phyloP scores from a whole-genome alignment of 2,113 vertebrate species.

The Cyprinodon variegatus region DNA sequence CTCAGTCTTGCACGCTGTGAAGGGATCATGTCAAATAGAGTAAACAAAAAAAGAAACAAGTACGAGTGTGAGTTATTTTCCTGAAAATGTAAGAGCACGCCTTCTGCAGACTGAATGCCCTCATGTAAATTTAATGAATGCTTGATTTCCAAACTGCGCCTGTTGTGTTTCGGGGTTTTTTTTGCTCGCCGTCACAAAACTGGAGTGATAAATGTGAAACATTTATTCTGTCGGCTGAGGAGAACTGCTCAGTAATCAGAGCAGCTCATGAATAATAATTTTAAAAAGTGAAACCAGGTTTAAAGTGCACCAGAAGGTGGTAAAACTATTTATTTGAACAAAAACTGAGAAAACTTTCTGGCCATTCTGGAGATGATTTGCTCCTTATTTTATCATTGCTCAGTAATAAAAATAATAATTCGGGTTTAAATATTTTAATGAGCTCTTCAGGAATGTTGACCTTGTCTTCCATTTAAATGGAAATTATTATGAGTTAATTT shows the following conservation, averaged over 20 bases:
- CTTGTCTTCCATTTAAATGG: no score
- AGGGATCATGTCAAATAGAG: background rate
- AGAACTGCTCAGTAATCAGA: background rate
- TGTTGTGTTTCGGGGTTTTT: background rate
- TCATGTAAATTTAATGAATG: slow-evolving; percentile 4
- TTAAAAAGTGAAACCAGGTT: background rate
- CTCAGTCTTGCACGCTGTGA: slow-evolving; percentile 6
- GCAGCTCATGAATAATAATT: background rate
- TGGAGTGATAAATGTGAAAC: background rate
- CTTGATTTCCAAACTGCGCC: background rate
- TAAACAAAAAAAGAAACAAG: slow-evolving; percentile 22
- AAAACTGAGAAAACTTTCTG: background rate
- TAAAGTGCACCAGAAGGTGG: background rate
- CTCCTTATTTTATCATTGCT: background rate
- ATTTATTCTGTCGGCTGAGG: background rate
- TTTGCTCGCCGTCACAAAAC: slow-evolving; percentile 1
- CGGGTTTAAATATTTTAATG: background rate
- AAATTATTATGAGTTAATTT: no score
- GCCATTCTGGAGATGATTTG: background rate
- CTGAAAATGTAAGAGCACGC: background rate
- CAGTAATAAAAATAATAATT: background rate
- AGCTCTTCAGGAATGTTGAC: background rate
- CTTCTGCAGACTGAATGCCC: background rate
- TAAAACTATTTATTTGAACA: no score
- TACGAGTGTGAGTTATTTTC: slow-evolving; percentile 1